Base-by-base conservation (phyloP, 2,888 invertebrate species). In the Cabera pusaria region DNA sequence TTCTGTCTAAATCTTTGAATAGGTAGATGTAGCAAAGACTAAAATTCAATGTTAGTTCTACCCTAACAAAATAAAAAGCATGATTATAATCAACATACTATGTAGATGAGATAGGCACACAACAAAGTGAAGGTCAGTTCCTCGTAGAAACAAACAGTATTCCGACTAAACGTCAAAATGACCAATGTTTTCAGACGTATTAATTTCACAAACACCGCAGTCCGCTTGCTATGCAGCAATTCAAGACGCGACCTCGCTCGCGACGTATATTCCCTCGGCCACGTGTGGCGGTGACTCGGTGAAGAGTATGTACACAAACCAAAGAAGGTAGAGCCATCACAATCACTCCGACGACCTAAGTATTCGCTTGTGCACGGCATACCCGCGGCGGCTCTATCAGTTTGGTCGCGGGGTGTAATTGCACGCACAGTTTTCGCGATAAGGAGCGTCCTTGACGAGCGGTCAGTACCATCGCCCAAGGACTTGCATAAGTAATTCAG, bases 201-300 rank as follows among this genome's bases (percentile, higher is more conserved):
- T 78, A 78, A 78, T 77, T 74, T 76, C 69, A 74, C 64, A 75
- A 82, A 83, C 79, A 69, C 86, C 85, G 87, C 86, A 85, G 80
- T 86, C 69, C 59, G 72, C 75, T 80, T 40, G 23, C 72, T 80
- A 86, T 88, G 87, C 87, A 86, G 85, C 72, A 81, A 83, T 80
- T 79, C 77, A 65, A 77, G 68, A 77, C 70, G 56, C 76, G 87
- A 77, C 86, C 87, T 86, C 83, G 83, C 52, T 46, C 55, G 59
- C 62, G 62, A 64, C 5, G 14, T 31, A 58, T 64, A 58, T 64
- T 60, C 61, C 55, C 50, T 64, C 47, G 49, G 72, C 52, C 72
- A 74, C 71, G 70, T 75, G 69, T 59, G 59, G 57, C 55, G 59
- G 59, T 64, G 52, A 57, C 54, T 58, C 52, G 61, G 44, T 59